Conservation (phyloP, 2,797 vertebrate species). For the Limnodromus scolopaceus region DNA sequence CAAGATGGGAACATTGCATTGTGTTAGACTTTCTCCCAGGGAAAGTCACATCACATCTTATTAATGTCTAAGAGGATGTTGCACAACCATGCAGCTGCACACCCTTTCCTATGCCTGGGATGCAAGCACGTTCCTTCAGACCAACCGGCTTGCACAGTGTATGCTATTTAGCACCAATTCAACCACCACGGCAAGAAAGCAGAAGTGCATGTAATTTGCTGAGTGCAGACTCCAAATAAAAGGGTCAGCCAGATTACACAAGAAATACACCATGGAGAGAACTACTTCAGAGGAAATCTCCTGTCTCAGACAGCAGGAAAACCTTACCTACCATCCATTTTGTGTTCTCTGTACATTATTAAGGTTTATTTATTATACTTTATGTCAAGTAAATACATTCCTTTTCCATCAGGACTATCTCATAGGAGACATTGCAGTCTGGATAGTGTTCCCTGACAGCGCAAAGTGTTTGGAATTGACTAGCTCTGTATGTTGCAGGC, state of each 20-base stretch:
- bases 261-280: not conserved
- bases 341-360: not conserved
- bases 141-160: not conserved
- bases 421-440: not conserved
- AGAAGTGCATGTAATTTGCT: not conserved
- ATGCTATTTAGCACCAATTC: slow-evolving; percentile 34
- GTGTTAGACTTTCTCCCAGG: slow-evolving; percentile 23
- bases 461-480: not conserved
- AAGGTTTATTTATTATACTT: not conserved
- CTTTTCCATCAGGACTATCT: not conserved
- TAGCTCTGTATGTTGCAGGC: not conserved
- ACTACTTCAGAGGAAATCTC: not conserved
- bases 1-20: not conserved
- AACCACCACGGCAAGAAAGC: not conserved
- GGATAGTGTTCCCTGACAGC: not conserved
- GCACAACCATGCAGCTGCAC: not conserved
- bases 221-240: not conserved
- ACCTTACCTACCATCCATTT: not conserved
- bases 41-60: slow-evolving; percentile 26
- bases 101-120: not conserved
- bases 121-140: not conserved
- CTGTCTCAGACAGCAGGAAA: not conserved
- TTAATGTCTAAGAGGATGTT: not conserved
- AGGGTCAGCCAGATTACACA: not conserved
- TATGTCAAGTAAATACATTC: not conserved